Conservation (phyloP, 2,797 vertebrate genomes). For the Sphaeramia orbicularis region DNA sequence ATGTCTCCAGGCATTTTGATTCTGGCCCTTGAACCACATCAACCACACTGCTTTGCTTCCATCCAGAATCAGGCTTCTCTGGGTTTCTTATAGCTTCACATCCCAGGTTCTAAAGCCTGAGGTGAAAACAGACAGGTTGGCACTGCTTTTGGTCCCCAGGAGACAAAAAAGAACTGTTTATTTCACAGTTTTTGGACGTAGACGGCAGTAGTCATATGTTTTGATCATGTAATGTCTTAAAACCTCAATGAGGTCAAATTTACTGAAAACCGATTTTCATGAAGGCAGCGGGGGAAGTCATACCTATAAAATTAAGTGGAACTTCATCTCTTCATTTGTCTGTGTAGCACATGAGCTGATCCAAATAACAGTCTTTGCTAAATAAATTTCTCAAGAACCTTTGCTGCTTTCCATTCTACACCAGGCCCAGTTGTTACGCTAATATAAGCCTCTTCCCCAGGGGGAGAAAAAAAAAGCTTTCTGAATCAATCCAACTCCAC, state of each 20-base stretch:
- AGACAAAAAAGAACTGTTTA: conserved; percentile 57
- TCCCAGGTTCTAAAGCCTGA: conserved; percentile 51
- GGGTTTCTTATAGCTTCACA: conserved; percentile 55
- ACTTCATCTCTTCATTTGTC: conserved; percentile 66
- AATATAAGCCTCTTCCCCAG: conserved; percentile 58
- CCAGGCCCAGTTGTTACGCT: conserved; percentile 54
- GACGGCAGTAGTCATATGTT: conserved; percentile 58
- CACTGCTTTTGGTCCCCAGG: conserved; percentile 41
- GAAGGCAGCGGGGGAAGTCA: conserved; percentile 38
- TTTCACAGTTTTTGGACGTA: conserved; percentile 62
- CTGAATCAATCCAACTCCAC: conserved; percentile 63
- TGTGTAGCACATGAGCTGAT: conserved; percentile 32
- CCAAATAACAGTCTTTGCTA: conserved; percentile 54
- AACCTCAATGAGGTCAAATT: conserved; percentile 58
- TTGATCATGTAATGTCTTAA: conserved; percentile 58
- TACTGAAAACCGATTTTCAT: conserved; percentile 69
- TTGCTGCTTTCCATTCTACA: conserved; percentile 47
- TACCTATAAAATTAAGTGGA: conserved; percentile 59
- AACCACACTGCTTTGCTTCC: conserved; percentile 68
- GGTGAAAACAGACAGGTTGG: conserved; percentile 71
- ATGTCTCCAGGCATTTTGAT: conserved; percentile 69
- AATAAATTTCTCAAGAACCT: conserved; percentile 56
- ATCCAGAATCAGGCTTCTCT: conserved; percentile 52
- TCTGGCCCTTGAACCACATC: conserved; percentile 65
- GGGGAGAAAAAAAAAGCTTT: conserved; percentile 46